Conservation (phyloP, 2,797 vertebrate species). For the Micropoecilia bifurca region DNA sequence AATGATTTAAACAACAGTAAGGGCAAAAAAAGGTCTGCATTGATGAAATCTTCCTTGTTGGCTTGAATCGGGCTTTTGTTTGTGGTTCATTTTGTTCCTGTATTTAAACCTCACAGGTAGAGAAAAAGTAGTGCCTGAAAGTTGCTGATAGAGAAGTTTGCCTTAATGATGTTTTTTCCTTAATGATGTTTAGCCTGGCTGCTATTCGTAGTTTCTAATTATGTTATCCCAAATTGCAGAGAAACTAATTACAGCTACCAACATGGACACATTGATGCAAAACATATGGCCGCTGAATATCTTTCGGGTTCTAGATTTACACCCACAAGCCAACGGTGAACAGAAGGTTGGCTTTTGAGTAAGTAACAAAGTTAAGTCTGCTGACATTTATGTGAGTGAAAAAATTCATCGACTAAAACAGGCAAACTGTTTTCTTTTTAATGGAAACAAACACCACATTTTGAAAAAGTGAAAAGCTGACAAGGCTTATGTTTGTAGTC, state of each 20-base stretch:
- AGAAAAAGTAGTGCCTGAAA: neutral
- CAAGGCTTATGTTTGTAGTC: too few relatives aligned
- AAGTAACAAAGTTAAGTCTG: neutral
- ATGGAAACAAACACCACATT: neutral
- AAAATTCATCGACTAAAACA: neutral
- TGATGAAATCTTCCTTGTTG: conserved; percentile 24
- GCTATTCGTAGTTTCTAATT: neutral
- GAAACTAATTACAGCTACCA: neutral
- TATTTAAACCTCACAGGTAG: neutral
- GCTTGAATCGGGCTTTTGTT: neutral
- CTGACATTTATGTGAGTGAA: neutral
- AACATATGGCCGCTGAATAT: neutral
- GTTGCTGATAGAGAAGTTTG: neutral
- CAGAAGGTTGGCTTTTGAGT: neutral
- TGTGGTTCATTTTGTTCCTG: neutral
- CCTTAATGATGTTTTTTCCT: neutral
- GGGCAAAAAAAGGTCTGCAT: conserved; percentile 17
- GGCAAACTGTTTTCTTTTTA: neutral
- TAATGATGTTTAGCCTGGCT: neutral
- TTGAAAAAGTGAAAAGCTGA: neutral
- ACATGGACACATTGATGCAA: neutral
- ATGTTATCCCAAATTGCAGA: neutral
- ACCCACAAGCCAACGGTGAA: neutral
- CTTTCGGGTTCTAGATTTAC: neutral
- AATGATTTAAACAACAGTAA: conserved; percentile 25